These are phyloP conservation scores for Potamarius usumacintae DNA, from an alignment of 2,113 vertebrate genomes.

Conservation along the genomic window DNA sequence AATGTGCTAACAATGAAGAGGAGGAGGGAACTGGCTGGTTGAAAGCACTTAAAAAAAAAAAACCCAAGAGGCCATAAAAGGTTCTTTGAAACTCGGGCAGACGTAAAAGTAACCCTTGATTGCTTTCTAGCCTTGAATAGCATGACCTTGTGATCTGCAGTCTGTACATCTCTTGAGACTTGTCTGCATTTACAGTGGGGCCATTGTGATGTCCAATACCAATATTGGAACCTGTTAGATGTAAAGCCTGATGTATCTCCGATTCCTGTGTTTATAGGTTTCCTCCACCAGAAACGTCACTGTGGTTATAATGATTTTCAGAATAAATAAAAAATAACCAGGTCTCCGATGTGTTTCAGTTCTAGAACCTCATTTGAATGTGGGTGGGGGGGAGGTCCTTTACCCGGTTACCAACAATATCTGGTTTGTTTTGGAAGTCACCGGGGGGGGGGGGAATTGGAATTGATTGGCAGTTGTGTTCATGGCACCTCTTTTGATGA, in stretches of 20 bases:
- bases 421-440: neutral
- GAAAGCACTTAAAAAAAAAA: slow-evolving; percentile 10
- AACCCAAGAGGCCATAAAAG: slow-evolving; percentile 38
- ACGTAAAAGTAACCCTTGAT: slow-evolving; percentile 22
- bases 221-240: neutral
- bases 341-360: neutral
- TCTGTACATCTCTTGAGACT: neutral
- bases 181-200: neutral
- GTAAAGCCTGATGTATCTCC: neutral
- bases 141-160: neutral
- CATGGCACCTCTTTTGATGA: neutral
- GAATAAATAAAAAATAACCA: neutral
- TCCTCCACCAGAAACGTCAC: neutral
- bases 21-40: neutral
- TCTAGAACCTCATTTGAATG: neutral
- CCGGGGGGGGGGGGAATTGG: neutral
- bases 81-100: slow-evolving; percentile 25
- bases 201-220: neutral
- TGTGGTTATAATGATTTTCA: neutral
- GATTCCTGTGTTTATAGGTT: neutral
- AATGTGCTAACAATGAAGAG: slow-evolving; percentile 17
- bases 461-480: neutral
- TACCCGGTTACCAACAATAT: neutral
- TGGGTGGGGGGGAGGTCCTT: too few relatives aligned
- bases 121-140: slow-evolving; percentile 14